phyloP scores from a whole-genome alignment of 2,888 invertebrate genomes.

The Agonopterix alstromeriana region DNA sequence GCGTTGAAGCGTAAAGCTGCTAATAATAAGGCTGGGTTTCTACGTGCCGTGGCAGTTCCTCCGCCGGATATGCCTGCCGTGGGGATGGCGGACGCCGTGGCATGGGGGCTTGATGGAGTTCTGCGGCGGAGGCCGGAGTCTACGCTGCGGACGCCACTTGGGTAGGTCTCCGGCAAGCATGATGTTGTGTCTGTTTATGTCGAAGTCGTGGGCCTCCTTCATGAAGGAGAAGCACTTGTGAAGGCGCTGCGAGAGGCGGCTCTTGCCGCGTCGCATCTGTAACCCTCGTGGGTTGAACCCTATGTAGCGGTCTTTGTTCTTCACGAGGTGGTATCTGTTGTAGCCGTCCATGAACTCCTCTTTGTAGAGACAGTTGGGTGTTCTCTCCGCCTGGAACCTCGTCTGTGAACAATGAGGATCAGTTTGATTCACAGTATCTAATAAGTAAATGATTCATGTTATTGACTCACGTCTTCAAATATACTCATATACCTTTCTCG shows the following conservation, averaged over 20 bases:
- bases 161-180: conserved; percentile 67
- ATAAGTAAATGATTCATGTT: neutral
- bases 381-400: conserved; percentile 76
- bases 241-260: conserved; percentile 50
- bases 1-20: conserved; percentile 72
- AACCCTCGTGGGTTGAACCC: conserved; percentile 79
- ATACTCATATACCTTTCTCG: neutral
- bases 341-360: conserved; percentile 80
- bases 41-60: conserved; percentile 71
- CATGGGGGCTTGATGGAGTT: conserved; percentile 60
- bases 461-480: neutral
- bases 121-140: conserved; percentile 48
- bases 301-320: conserved; percentile 76
- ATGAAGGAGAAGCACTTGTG: conserved; percentile 80
- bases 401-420: conserved; percentile 44
- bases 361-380: conserved; percentile 79
- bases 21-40: conserved; percentile 29
- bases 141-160: conserved; percentile 65
- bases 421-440: neutral
- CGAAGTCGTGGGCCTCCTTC: conserved; percentile 78
- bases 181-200: conserved; percentile 78
- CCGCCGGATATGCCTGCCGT: conserved; percentile 63
- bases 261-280: conserved; percentile 69
- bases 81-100: conserved; percentile 63
- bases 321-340: conserved; percentile 79